Evolutionary conservation across 1,140 invertebrate genomes (phyloP), one percentile per base, ranked within the genome.

Genomic region (Drosophila melanica): DNA sequence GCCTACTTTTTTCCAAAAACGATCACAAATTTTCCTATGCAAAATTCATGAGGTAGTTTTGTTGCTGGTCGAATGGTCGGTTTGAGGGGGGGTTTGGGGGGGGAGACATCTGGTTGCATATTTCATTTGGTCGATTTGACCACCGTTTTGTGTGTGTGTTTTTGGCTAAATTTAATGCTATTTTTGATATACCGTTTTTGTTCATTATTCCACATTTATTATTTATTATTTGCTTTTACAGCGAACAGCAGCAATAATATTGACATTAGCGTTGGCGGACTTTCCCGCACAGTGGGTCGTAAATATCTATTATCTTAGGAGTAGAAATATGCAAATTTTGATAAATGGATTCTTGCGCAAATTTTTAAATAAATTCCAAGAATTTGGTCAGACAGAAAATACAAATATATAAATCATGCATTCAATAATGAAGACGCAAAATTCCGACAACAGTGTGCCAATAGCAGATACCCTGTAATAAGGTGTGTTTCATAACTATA

Each of bases 161-260:
- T 58, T 45, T 23, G 35, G 41, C 60, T 50, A 53, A 69, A 66
- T 62, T 77, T 55, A 74, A 77, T 64, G 54, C 30, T 6, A 63
- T 14, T 58, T 54, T 58, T 59, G 23, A 55, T 69, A 44, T 53
- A 14, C 37, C 16, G 41, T 30, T 66, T 51, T 30, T 50, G 27
- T 55, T 41, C 42, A 59, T 76, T 55, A 48, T 42, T 62, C 42
- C 27, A 35, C 51, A 59, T 65, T 80, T 69, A 70, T 80, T 74
- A 77, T 73, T 69, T 66, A 77, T 74, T 58, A 58, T 47, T 72
- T 72, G 37, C 58, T 48, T 33, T 45, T 63, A 47, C 37, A 53
- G 63, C 11, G 14, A 3, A 27, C 16, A 45, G 4, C 6, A 11
- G 16, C 20, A 65, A 57, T 65, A 57, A 55, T 71, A 47, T 55